Conservation (phyloP, 2,113 vertebrate species). For the Cryptotis parvus region DNA sequence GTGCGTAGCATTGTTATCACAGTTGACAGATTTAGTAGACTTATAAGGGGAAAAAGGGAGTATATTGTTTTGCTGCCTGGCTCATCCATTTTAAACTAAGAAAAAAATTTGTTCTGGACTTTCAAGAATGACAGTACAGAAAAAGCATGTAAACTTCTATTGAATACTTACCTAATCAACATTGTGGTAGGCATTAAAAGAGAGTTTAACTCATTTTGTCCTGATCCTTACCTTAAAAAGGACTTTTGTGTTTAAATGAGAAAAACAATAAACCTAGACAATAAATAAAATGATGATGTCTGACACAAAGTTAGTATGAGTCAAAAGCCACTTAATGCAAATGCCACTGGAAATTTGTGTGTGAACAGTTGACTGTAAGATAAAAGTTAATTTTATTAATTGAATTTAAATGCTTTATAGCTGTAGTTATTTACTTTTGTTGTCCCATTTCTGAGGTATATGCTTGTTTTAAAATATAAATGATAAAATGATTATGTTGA, state of each 20-base stretch:
- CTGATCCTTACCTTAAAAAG: neutral
- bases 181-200: neutral
- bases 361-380: neutral
- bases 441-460: neutral
- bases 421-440: neutral
- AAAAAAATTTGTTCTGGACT: conserved; percentile 39
- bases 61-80: neutral
- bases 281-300: neutral
- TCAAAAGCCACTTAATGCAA: neutral
- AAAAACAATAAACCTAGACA: neutral
- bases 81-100: conserved; percentile 48
- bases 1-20: neutral
- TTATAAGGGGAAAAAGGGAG: neutral
- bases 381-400: neutral
- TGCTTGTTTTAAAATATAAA: neutral
- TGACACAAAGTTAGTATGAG: neutral
- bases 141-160: neutral
- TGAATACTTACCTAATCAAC: neutral
- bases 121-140: neutral
- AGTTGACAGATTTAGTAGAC: conserved; percentile 31
- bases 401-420: neutral
- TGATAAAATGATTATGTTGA: neutral
- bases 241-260: conserved; percentile 8
- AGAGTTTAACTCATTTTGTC: neutral
- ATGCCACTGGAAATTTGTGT: neutral